A percentile compares a stretch with the other conserved stretches of the same genome.
These are phyloP conservation scores for Platerodrilus igneus DNA, from an alignment of 2,888 invertebrate genomes.

Conservation along the genomic window DNA sequence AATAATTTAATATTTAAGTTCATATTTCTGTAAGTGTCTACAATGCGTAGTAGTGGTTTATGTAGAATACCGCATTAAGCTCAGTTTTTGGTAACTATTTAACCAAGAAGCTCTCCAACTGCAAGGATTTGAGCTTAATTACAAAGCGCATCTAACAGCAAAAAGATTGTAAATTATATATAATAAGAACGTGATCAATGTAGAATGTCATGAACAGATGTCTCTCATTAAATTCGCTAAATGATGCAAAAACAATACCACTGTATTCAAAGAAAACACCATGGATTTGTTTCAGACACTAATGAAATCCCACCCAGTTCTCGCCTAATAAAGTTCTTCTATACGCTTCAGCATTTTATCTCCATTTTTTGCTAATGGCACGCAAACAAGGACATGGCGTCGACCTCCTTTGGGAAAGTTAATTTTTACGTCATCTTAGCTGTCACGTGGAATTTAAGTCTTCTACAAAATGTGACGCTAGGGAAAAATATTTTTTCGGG, in stretches of 20 bases:
- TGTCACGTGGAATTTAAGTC: slow-evolving; percentile 41
- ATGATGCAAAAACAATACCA: slow-evolving; percentile 47
- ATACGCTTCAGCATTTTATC: slow-evolving; percentile 19
- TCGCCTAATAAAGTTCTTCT: slow-evolving; percentile 32
- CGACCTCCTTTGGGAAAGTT: slow-evolving; percentile 1
- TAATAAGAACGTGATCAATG: slow-evolving; percentile 10
- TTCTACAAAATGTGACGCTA: slow-evolving; percentile 42
- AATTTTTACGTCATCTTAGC: slow-evolving; percentile 34
- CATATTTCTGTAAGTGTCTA: too few species aligned
- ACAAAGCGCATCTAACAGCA: too few species aligned
- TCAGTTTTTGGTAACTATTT: too few species aligned
- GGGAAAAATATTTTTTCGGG: slow-evolving; percentile 41
- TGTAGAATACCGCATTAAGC: too few species aligned
- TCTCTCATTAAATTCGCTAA: slow-evolving; percentile 45
- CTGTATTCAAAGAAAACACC: slow-evolving; percentile 43
- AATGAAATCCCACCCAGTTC: slow-evolving; percentile 44
- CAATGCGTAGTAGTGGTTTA: too few species aligned
- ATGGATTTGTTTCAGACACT: slow-evolving; percentile 45
- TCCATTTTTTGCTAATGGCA: slow-evolving; percentile 14
- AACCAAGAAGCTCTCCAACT: too few species aligned
- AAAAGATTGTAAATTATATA: too few species aligned
- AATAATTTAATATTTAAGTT: too few species aligned
- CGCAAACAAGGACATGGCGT: slow-evolving; percentile 11
- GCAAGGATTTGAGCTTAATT: too few species aligned
- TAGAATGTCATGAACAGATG: slow-evolving; percentile 22